phyloP scores from a whole-genome alignment of 2,888 invertebrate genomes.

The Monoplex corrugatus region DNA sequence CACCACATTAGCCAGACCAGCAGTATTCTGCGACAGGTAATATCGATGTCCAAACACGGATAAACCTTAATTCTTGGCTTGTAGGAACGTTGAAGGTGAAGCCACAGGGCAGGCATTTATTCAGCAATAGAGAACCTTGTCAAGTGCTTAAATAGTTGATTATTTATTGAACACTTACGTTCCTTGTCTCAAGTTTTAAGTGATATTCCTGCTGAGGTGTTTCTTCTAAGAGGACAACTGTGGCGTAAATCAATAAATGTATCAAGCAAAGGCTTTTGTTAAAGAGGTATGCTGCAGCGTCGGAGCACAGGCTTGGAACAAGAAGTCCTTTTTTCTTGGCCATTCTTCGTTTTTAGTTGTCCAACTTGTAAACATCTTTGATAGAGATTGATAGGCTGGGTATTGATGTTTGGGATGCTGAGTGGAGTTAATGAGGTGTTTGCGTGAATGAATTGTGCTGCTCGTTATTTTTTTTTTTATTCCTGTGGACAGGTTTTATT shows the following conservation, averaged over 20 bases:
- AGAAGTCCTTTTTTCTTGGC: background rate
- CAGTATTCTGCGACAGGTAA: background rate
- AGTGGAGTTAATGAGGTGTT: background rate
- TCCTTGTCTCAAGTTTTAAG: conserved; percentile 26
- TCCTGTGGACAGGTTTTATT: too few relatives aligned
- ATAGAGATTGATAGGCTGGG: conserved; percentile 10
- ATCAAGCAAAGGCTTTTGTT: conserved; percentile 1
- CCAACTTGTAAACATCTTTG: conserved; percentile 11
- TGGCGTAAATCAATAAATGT: background rate
- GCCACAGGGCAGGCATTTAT: conserved; percentile 6
- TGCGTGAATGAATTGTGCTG: background rate
- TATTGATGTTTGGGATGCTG: background rate
- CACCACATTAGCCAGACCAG: conserved; percentile 43
- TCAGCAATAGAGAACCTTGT: conserved; percentile 25
- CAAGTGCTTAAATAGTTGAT: conserved; percentile 45
- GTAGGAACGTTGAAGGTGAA: background rate
- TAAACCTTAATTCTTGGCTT: background rate
- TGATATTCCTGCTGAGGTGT: background rate
- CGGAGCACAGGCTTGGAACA: background rate
- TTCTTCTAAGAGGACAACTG: background rate
- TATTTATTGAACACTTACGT: conserved; percentile 45
- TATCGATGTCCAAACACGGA: conserved; percentile 37
- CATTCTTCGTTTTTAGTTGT: background rate
- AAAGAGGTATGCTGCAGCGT: background rate
- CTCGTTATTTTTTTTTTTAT: background rate